Base-by-base conservation (phyloP, 2,888 invertebrate genomes). In the Chrysodeixis includens region DNA sequence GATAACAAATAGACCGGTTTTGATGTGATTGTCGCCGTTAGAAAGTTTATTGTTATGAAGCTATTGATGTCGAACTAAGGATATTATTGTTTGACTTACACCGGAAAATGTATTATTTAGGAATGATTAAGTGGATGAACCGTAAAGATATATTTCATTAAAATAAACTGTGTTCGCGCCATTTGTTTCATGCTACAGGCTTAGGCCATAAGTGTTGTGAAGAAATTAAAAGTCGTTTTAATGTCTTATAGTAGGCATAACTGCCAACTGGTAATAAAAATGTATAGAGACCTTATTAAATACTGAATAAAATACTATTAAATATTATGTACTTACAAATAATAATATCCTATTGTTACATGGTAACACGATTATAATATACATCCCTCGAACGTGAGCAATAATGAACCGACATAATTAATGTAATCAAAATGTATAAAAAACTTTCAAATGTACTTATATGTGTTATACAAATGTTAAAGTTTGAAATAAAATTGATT, bases 31-130 rank as follows among this genome's bases (percentile, higher is more conserved):
- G 58, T 52, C 40, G 30, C n/a, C 56, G 56, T 56, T 63, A 64
- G 65, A 70, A 70, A 77, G 57, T 49, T 44, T 46, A 70, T 70
- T 74, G 71, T 62, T 66, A 54, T 18, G 16, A 51, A 57, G 16
- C 8, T 18, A 40, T 26, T 40, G 30, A 55, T 54, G 26, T 9
- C 14, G 14, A 8, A 30, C 30, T 30, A 49, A 49, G 10, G 20
- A 49, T 16, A 9, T 46, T 18, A 46, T 46, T 46, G 46, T 46
- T 46, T 18, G 10, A 9, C 6, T 8, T 16, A 7, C 10, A 16
- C 18, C 35, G 35, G 46, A 18, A 49, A 49, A 20, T 49, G 8
- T 16, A 20, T 49, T 20, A 49, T 49, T 20, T 10, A 20, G 8
- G 8, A 10, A 3, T 10, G 9, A 49, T 46, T 18, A 9, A 18